Evolutionary conservation across 2,888 invertebrate genomes (phyloP).

Genomic region (Zhuqinia jingwanae): DNA sequence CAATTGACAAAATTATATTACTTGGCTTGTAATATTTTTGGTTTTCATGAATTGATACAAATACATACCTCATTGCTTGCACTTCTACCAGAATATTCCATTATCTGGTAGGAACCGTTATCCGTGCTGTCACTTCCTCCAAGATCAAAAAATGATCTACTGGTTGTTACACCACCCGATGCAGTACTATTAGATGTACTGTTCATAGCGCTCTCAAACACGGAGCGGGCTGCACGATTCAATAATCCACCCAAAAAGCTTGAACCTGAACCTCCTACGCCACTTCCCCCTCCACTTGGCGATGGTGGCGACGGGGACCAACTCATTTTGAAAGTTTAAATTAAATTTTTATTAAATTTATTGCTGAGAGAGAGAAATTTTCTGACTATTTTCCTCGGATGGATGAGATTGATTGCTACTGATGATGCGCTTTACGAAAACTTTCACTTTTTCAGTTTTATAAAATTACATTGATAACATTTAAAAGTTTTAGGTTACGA

Average conservation of each 20-base stretch:
- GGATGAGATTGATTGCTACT: no score
- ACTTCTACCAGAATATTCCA: slow-evolving; percentile 52
- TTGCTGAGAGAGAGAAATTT: no score
- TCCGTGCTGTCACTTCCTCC: slow-evolving; percentile 12
- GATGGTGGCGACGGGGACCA: slow-evolving; percentile 9
- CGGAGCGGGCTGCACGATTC: not conserved
- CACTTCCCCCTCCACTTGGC: slow-evolving; percentile 15
- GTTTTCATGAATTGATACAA: not conserved
- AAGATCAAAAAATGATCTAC: slow-evolving; percentile 37
- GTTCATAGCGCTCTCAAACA: slow-evolving; percentile 52
- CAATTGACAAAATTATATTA: no score
- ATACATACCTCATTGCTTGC: slow-evolving; percentile 32
- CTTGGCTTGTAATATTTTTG: not conserved
- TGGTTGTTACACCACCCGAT: not conserved
- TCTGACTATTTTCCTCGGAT: no score
- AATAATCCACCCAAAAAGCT: slow-evolving; percentile 34
- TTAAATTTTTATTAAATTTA: no score
- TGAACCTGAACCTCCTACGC: not conserved
- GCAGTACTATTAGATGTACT: slow-evolving; percentile 4
- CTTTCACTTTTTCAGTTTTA: no score
- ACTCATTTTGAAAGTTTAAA: no score
- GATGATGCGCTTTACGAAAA: no score
- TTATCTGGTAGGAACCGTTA: not conserved
- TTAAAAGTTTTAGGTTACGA: no score
- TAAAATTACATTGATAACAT: no score